phyloP scores from a whole-genome alignment of 2,888 invertebrate genomes.

The Xylota segnis region DNA sequence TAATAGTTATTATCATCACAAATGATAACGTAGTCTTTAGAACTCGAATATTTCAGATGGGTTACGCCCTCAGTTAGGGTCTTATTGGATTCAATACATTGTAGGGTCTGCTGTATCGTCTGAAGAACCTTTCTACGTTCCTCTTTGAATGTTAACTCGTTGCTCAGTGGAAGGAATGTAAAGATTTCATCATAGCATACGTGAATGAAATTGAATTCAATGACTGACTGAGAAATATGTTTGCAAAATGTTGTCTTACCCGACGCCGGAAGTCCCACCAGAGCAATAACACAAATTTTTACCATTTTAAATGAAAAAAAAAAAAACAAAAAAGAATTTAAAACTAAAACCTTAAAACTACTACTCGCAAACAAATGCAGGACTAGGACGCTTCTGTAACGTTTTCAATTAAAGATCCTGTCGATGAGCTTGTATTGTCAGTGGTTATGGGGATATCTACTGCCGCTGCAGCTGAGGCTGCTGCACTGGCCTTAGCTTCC shows the following conservation, averaged over 20 bases:
- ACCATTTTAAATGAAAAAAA: conserved; percentile 76
- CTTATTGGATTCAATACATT: conserved; percentile 49
- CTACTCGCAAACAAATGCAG: conserved; percentile 8
- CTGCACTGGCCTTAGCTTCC: conserved; percentile 76
- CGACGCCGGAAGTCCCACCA: conserved; percentile 82
- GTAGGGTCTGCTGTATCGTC: conserved; percentile 75
- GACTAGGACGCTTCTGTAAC: conserved; percentile 22
- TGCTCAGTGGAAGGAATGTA: conserved; percentile 34
- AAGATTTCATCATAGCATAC: conserved; percentile 81
- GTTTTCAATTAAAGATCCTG: conserved; percentile 1
- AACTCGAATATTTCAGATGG: conserved; percentile 26
- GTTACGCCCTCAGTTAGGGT: background rate
- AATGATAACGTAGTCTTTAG: conserved; percentile 78
- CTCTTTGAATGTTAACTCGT: conserved; percentile 67
- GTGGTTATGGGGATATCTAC: conserved; percentile 23
- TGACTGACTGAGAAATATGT: conserved; percentile 73
- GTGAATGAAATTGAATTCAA: conserved; percentile 79
- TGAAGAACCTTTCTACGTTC: conserved; percentile 78
- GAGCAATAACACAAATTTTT: conserved; percentile 80
- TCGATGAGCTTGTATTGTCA: conserved; percentile 27
- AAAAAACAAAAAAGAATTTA: conserved; percentile 14
- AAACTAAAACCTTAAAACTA: conserved; percentile 53
- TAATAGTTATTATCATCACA: conserved; percentile 84
- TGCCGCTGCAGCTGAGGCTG: conserved; percentile 51
- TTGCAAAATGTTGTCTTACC: conserved; percentile 81